phyloP scores from a whole-genome alignment of 2,888 invertebrate genomes.

The Metacarcinus magister region DNA sequence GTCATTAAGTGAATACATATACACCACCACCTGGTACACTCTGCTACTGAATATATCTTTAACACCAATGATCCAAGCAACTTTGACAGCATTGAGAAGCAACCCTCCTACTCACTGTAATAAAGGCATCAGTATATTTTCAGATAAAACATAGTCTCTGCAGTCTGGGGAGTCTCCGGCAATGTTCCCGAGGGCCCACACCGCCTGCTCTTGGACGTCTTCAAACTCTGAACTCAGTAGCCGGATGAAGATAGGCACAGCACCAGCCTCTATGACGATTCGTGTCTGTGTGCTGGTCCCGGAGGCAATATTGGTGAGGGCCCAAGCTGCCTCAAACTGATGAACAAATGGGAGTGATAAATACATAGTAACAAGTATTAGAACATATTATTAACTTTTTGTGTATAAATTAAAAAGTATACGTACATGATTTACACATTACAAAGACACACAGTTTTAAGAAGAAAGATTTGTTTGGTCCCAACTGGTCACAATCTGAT shows the following conservation, averaged over 20 bases:
- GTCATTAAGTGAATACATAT: too few species aligned
- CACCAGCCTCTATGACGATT: slow-evolving; percentile 93
- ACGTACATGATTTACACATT: background rate
- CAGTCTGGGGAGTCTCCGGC: slow-evolving; percentile 88
- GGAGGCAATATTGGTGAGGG: slow-evolving; percentile 98
- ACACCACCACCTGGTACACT: background rate
- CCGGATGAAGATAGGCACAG: slow-evolving; percentile 91
- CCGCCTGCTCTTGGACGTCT: slow-evolving; percentile 95
- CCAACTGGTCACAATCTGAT: background rate
- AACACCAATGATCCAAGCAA: background rate
- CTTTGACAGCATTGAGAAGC: background rate
- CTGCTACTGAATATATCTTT: background rate
- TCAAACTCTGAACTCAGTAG: slow-evolving; percentile 89
- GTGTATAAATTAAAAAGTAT: background rate
- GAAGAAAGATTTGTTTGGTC: background rate
- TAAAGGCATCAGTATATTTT: slow-evolving; percentile 90
- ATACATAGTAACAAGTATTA: background rate
- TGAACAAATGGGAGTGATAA: slow-evolving; percentile 84
- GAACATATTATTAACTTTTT: background rate
- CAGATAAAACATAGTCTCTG: slow-evolving; percentile 94
- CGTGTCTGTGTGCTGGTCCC: slow-evolving; percentile 96
- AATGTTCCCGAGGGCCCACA: slow-evolving; percentile 99
- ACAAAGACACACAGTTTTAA: background rate
- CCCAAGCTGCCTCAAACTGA: slow-evolving; percentile 99
- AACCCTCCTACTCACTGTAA: slow-evolving; percentile 89